Percentiles rank a stretch among this genome's conserved stretches.
These are phyloP conservation scores for Cheilosia grossa DNA, from an alignment of 2,888 invertebrate genomes.

Conservation along the genomic window DNA sequence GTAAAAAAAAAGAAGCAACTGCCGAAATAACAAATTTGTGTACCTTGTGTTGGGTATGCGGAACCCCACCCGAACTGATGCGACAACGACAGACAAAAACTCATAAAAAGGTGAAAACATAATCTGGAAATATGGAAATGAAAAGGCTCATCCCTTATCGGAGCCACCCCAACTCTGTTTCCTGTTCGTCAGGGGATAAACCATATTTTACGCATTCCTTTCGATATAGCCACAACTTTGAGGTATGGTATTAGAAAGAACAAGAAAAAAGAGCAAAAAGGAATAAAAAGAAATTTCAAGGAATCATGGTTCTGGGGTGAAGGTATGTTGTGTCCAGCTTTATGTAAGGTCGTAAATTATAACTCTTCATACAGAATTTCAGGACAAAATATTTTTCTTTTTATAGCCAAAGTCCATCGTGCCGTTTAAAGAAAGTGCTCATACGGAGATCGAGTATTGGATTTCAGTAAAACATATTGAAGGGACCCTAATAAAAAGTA, in stretches of 20 bases:
- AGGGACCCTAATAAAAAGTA: slow-evolving; percentile 31
- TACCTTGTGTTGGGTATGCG: slow-evolving; percentile 11
- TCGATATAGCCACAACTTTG: slow-evolving; percentile 69
- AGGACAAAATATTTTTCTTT: slow-evolving; percentile 27
- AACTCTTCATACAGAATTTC: slow-evolving; percentile 70
- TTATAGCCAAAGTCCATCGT: slow-evolving; percentile 47
- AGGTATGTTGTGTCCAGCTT: slow-evolving; percentile 39
- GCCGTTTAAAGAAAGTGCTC: slow-evolving; percentile 65
- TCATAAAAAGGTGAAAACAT: slow-evolving; percentile 75
- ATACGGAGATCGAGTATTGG: slow-evolving; percentile 49
- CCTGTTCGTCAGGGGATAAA: slow-evolving; percentile 44
- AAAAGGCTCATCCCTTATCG: slow-evolving; percentile 62
- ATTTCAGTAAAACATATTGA: slow-evolving; percentile 55
- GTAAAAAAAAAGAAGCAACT: slow-evolving; percentile 14
- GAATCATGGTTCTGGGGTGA: slow-evolving; percentile 18
- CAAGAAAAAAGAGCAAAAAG: slow-evolving; percentile 18
- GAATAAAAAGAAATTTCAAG: slow-evolving; percentile 48
- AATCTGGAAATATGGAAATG: slow-evolving; percentile 73
- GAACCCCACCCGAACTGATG: slow-evolving; percentile 2
- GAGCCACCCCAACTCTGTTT: slow-evolving; percentile 33
- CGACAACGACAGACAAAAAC: slow-evolving; percentile 55
- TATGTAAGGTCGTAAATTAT: slow-evolving; percentile 71
- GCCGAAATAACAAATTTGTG: slow-evolving; percentile 58
- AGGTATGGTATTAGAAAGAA: slow-evolving; percentile 49
- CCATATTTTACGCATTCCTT: slow-evolving; percentile 68